Evolutionary conservation across 1,140 invertebrate genomes (phyloP).

Genomic region (Plectrocnemia conspersa): DNA sequence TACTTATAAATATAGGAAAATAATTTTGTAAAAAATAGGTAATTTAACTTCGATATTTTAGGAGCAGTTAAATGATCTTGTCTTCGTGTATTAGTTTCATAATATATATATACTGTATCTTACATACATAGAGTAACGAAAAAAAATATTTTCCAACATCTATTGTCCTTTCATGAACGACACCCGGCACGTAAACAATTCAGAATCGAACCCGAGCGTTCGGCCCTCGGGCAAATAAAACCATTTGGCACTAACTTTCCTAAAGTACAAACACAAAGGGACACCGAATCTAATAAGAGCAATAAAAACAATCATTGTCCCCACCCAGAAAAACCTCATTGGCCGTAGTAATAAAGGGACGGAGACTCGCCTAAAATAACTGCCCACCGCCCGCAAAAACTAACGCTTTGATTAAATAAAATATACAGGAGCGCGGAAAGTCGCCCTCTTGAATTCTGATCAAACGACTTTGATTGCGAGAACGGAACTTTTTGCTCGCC

Average conservation of each 20-base stretch:
- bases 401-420: constrained; percentile 25
- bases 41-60: no score
- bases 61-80: no score
- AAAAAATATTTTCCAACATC: no score
- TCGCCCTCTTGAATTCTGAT: not conserved
- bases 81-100: no score
- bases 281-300: constrained; percentile 26
- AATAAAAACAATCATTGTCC: constrained; percentile 30
- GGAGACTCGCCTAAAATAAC: constrained; percentile 7
- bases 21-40: no score
- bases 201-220: constrained; percentile 11
- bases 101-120: no score
- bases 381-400: constrained; percentile 10
- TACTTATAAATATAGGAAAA: no score
- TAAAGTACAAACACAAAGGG: constrained; percentile 24
- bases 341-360: constrained; percentile 20
- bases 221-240: constrained; percentile 18
- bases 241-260: constrained; percentile 15
- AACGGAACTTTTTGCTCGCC: no score
- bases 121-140: no score
- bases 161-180: no score
- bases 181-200: no score
- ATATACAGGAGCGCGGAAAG: not conserved
- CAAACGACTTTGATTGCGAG: not conserved
- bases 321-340: constrained; percentile 22